Percentiles rank a stretch among this genome's conserved stretches.
Evolutionary conservation across 2,888 invertebrate species (phyloP).

Genomic region (Marronus borbonicus): DNA sequence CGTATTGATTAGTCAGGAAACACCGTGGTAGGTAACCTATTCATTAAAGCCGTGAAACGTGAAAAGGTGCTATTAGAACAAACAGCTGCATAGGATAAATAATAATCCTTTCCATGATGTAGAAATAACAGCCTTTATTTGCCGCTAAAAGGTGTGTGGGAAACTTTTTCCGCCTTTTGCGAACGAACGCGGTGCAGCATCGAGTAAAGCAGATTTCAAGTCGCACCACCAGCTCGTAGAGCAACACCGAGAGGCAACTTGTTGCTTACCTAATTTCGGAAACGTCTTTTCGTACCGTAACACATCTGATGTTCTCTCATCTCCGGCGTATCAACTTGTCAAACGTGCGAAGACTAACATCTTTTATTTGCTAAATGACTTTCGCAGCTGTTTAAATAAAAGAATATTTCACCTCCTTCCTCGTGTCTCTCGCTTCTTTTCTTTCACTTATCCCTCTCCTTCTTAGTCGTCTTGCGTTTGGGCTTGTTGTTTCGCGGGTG

Average conservation of each 20-base stretch:
- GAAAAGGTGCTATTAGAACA: not conserved
- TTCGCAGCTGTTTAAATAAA: slow-evolving; percentile 64
- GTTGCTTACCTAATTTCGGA: slow-evolving; percentile 47
- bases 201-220: not conserved
- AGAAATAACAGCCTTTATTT: not conserved
- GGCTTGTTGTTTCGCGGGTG: slow-evolving; percentile 15
- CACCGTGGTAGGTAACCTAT: slow-evolving; percentile 1
- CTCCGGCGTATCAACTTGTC: slow-evolving; percentile 51
- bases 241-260: slow-evolving; percentile 33
- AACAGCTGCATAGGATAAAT: not conserved
- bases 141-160: not conserved
- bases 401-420: slow-evolving; percentile 55
- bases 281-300: slow-evolving; percentile 45
- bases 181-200: not conserved
- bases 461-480: not conserved
- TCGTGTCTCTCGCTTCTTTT: slow-evolving; percentile 9
- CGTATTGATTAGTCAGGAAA: slow-evolving; percentile 13
- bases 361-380: slow-evolving; percentile 62
- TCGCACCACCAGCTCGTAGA: slow-evolving; percentile 2
- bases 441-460: slow-evolving; percentile 2
- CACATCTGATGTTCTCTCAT: slow-evolving; percentile 48
- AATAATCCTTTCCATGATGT: not conserved
- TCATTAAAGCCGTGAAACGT: not conserved
- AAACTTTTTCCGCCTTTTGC: slow-evolving; percentile 18
- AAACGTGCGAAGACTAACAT: slow-evolving; percentile 54